Percentiles rank a stretch among this genome's conserved stretches.
Evolutionary conservation across 2,888 invertebrate species (phyloP).

Genomic region (Hecatera dysodea): DNA sequence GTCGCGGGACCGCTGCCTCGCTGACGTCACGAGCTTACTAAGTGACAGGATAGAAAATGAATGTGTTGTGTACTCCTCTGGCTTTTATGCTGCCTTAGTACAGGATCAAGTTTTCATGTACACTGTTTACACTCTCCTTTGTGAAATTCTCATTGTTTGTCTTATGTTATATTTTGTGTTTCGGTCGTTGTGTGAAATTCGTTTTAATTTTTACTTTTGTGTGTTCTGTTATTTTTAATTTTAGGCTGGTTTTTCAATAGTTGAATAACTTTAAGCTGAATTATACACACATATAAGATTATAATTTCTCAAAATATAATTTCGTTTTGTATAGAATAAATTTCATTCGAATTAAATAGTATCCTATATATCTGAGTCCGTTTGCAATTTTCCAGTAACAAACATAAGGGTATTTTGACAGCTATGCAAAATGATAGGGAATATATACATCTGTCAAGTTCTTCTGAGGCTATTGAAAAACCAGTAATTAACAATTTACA

Average conservation of each 20-base stretch:
- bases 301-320: too few species aligned
- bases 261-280: too few species aligned
- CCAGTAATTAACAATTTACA: neutral
- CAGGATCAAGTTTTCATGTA: conserved; percentile 50
- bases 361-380: too few species aligned
- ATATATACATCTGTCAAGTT: too few species aligned
- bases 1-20: conserved; percentile 25
- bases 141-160: conserved; percentile 41
- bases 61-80: conserved; percentile 48
- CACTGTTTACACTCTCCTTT: conserved; percentile 42
- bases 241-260: too few species aligned
- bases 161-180: conserved; percentile 19
- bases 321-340: too few species aligned
- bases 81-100: conserved; percentile 53
- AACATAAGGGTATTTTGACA: too few species aligned
- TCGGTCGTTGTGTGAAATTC: neutral
- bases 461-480: too few species aligned
- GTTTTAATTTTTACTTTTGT: neutral
- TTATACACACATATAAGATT: too few species aligned
- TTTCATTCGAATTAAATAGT: too few species aligned
- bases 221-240: neutral
- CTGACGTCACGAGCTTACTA: conserved; percentile 63
- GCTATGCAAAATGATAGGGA: too few species aligned
- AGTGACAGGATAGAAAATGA: conserved; percentile 62
- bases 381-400: too few species aligned